A percentile compares a stretch with the other conserved stretches of the same genome.
phyloP scores from a whole-genome alignment of 2,113 vertebrate species.

The Boleophthalmus pectinirostris region DNA sequence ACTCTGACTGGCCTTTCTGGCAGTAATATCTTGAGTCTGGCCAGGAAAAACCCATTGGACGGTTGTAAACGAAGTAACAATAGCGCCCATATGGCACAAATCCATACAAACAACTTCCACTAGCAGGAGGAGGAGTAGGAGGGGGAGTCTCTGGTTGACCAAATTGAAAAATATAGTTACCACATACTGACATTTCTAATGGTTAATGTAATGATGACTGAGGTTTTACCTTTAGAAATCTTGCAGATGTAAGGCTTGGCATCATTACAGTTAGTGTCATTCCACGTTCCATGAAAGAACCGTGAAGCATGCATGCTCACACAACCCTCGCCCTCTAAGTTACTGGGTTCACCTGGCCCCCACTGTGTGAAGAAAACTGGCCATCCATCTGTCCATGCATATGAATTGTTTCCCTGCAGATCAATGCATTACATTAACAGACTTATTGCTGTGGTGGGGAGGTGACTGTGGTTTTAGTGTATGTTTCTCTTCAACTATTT shows the following conservation, averaged over 20 bases:
- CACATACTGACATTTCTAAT: not conserved
- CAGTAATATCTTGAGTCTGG: slow-evolving; percentile 66
- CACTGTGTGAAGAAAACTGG: slow-evolving; percentile 79
- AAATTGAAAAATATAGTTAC: not conserved
- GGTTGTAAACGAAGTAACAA: slow-evolving; percentile 69
- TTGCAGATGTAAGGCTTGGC: slow-evolving; percentile 78
- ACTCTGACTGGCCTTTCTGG: slow-evolving; percentile 29
- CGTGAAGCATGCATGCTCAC: slow-evolving; percentile 68
- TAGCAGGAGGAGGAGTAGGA: slow-evolving; percentile 66
- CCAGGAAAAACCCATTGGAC: slow-evolving; percentile 69
- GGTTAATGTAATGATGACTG: not conserved
- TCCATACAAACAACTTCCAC: slow-evolving; percentile 54
- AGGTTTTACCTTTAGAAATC: slow-evolving; percentile 65
- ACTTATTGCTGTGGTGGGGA: not conserved
- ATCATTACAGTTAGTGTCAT: slow-evolving; percentile 73
- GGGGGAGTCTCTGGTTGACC: slow-evolving; percentile 63
- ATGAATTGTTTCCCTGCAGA: slow-evolving; percentile 58
- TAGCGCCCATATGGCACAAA: slow-evolving; percentile 62
- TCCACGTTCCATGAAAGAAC: slow-evolving; percentile 78
- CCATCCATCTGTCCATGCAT: slow-evolving; percentile 75
- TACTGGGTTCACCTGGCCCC: slow-evolving; percentile 78
- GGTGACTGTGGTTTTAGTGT: too few relatives aligned
- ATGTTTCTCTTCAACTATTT: too few relatives aligned
- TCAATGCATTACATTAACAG: not conserved
- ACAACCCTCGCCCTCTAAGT: slow-evolving; percentile 71